Base-by-base conservation (phyloP, 1,140 invertebrate species). In the Melanaphis sacchari region DNA sequence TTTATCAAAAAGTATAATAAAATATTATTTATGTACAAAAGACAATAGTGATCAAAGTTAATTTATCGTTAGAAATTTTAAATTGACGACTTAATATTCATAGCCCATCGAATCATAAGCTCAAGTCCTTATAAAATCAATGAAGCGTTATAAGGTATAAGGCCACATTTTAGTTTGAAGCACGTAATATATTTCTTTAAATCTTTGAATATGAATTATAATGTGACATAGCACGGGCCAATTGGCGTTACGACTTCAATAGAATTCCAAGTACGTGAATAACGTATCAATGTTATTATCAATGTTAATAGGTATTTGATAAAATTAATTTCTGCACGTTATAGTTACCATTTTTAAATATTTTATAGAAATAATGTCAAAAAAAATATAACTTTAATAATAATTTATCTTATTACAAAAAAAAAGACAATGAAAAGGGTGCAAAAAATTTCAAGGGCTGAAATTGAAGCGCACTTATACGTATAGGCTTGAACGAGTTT, bases 151-250 rank as follows among this genome's bases (percentile, higher is more conserved):
- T 46, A 46, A n/a, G 6, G 31, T 87, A 36, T 49, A 8, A 49
- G n/a, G 31, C 43, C 11, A 52, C 87, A 38, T 54, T 89, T 89
- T 26, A 38, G 87, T 41, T 46, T 38, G 36, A 38, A 38, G 87
- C 87, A 89, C 87, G 87, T 89, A 54, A 88, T 89, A 54, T 54
- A 38, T 89, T 89, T 89, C 46, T 36, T 54, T 54, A 38, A 15
- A 52, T 52, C 87, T 89, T 89, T 38, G 24, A 89, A 41, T 52
- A 38, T 22, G 46, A 38, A 54, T 89, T 89, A 54, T 89, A 41
- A 87, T 87, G 49, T 36, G 41, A 46, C 46, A 49, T 49, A 5
- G 46, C 5, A 88, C 43, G 26, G 18, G 22, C 31, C 8, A 88
- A 46, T n/a, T 24, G 36, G 46, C 26, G 43, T 43, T 43, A 52